Percentiles rank a stretch among this genome's conserved stretches.
These are phyloP conservation scores for Heliocidaris erythrogramma DNA, from an alignment of 35 echinoderm and acorn worm species.

Conservation along the genomic window DNA sequence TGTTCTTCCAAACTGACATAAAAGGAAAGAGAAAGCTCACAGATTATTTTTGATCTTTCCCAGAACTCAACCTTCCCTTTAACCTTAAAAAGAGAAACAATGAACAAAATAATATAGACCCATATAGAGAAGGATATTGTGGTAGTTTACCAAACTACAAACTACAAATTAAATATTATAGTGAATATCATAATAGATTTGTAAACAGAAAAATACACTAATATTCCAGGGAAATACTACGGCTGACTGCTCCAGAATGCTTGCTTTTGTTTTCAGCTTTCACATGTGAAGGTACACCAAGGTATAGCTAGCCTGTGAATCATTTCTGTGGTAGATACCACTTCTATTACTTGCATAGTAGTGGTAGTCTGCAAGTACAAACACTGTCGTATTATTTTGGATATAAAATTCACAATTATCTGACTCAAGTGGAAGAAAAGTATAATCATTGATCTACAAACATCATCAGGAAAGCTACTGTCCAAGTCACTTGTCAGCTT, in stretches of 20 bases:
- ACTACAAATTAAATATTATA: not conserved
- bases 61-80: no score
- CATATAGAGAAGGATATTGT: no score
- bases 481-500: not conserved
- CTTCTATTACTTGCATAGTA: not conserved
- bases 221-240: not conserved
- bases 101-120: no score
- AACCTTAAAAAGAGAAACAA: no score
- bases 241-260: not conserved
- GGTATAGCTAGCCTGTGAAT: not conserved
- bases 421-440: not conserved
- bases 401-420: not conserved
- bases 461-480: not conserved
- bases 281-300: not conserved
- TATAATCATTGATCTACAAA: not conserved
- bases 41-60: no score
- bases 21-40: no score
- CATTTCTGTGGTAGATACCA: not conserved
- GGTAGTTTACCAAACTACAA: no score
- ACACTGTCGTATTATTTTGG: not conserved
- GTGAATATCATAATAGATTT: not conserved
- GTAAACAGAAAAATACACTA: no score
- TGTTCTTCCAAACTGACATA: no score
- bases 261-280: constrained; percentile 10
- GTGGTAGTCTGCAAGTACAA: not conserved